Evolutionary conservation across 2,888 invertebrate genomes (phyloP), one percentile per base, ranked within the genome.

Genomic region (Fissipunctia ypsillon): DNA sequence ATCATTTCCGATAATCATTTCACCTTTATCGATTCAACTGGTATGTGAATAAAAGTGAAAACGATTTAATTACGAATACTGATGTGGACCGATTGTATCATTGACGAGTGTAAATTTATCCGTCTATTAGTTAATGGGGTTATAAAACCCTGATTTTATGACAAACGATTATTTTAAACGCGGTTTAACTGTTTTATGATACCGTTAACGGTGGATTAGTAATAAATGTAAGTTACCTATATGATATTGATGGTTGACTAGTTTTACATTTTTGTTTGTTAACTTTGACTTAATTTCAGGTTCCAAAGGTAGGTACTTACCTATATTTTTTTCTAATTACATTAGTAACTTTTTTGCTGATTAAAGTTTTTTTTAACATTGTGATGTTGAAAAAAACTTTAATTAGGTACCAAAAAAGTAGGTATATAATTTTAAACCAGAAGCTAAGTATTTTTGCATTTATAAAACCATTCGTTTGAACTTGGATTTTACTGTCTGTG

Each of bases 61-160:
- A 68, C 78, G 72, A 71, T 75, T 70, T 70, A 50, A 74, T 80
- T 75, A 78, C 43, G 50, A 73, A 78, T 65, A 71, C 52, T 63
- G 73, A 84, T 81, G 64, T 74, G 54, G 54, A 60, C 63, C 5
- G 83, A 77, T 60, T 43, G 48, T 59, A 74, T 78, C 74, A 73
- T 59, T 78, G 78, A 80, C 52, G 75, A 66, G 65, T 74, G 68
- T 78, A 75, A 69, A 80, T 78, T 76, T 73, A 69, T 65, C 71
- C 52, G 10, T 70, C 59, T 68, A 84, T 76, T 72, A 85, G 64
- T 78, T 78, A 52, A 82, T 84, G 25, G 66, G 64, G 75, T 68
- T 74, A 82, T 86, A 82, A 86, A 86, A 76, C 56, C 67, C 57
- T 50, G 61, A 54, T 78, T 85, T 86, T 84, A 85, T 78, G 82